Evolutionary conservation across 2,888 invertebrate species (phyloP).

Genomic region (Clostera curtula): DNA sequence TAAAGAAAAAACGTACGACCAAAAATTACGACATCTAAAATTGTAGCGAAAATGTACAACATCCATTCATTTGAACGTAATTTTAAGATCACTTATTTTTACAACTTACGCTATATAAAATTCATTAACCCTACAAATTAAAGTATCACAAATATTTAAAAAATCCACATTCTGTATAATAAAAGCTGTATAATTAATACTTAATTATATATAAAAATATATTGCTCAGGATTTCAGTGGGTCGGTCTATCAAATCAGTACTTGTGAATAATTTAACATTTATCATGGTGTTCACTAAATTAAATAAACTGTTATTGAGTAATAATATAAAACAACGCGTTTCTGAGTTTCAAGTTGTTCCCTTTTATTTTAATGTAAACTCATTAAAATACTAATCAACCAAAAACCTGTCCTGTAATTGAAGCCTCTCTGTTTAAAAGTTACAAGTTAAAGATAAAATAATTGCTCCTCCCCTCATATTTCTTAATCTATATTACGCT

Average conservation of each 20-base stretch:
- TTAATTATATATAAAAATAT: slow-evolving; percentile 72
- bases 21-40: slow-evolving; percentile 60
- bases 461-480: slow-evolving; percentile 35
- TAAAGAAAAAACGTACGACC: slow-evolving; percentile 50
- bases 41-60: slow-evolving; percentile 59
- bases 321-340: slow-evolving; percentile 25
- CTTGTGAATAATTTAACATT: slow-evolving; percentile 34
- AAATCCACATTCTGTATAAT: slow-evolving; percentile 59
- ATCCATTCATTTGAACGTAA: slow-evolving; percentile 38
- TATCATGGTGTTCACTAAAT: slow-evolving; percentile 16
- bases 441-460: slow-evolving; percentile 36
- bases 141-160: slow-evolving; percentile 60
- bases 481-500: slow-evolving; percentile 43
- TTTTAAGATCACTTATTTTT: slow-evolving; percentile 26
- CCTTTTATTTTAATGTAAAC: no score
- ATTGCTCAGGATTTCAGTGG: slow-evolving; percentile 71
- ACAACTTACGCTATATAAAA: slow-evolving; percentile 42
- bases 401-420: no score
- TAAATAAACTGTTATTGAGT: slow-evolving; percentile 18
- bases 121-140: slow-evolving; percentile 46
- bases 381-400: no score
- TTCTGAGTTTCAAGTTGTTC: slow-evolving; percentile 22
- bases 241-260: slow-evolving; percentile 68
- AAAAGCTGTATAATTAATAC: slow-evolving; percentile 62
- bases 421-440: no score